Evolutionary conservation across 2,113 vertebrate genomes (phyloP).

Genomic region (Tupaia tana): DNA sequence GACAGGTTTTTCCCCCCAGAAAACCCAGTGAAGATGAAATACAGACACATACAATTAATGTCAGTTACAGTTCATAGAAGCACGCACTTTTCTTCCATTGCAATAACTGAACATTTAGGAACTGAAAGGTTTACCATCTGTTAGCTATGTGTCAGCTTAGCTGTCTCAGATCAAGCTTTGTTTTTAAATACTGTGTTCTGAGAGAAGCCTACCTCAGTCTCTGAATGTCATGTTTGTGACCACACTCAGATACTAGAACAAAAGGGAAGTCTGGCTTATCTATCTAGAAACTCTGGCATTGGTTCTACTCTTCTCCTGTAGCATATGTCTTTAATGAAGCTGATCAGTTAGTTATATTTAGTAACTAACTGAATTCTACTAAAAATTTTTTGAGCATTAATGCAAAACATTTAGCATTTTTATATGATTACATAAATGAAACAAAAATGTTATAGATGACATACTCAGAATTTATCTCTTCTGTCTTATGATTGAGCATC

Average conservation of each 20-base stretch:
- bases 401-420: neutral
- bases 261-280: neutral
- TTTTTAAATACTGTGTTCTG: conserved; percentile 83
- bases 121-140: conserved; percentile 79
- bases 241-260: neutral
- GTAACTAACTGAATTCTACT: neutral
- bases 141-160: conserved; percentile 82
- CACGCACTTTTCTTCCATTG: conserved; percentile 70
- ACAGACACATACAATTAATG: conserved; percentile 80
- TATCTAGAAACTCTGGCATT: conserved; percentile 16
- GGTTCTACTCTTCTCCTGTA: neutral
- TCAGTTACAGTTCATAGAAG: conserved; percentile 80
- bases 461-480: neutral
- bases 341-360: neutral
- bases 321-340: conserved; percentile 26
- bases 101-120: conserved; percentile 80
- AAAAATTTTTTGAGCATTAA: neutral
- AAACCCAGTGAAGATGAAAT: conserved; percentile 59
- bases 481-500: neutral
- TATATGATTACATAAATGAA: conserved; percentile 36
- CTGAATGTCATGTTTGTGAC: conserved; percentile 64
- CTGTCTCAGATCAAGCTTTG: conserved; percentile 82
- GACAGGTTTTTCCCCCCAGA: neutral
- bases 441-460: neutral
- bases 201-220: conserved; percentile 64